Evolutionary conservation across 2,797 vertebrate species (phyloP), one percentile per base, ranked within the genome.

Genomic region (Nyctalus aviator): DNA sequence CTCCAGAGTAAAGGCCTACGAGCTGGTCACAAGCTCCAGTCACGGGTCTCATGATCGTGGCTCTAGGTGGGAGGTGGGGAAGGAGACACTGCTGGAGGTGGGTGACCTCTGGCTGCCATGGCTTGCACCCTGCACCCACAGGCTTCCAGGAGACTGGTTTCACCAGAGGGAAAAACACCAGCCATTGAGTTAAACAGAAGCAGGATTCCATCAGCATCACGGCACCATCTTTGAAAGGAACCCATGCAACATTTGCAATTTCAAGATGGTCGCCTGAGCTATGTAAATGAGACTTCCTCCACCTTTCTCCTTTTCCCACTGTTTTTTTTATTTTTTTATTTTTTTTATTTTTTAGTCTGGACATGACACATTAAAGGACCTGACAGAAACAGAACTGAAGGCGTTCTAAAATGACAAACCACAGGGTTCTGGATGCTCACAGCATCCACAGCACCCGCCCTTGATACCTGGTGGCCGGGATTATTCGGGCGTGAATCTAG

Each of bases 371-470:
- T 30, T 88, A 62, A 93, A 72, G 48, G 21, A 62, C 6, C 44
- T 89, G 87, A 95, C 95, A 86, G 96, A 95, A 97, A 6, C 25
- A 93, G 94, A 81, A 44, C 35, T 27, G 50, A 66, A 81, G 30
- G 66, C 18, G 25, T 92, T 90, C 85, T 76, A 76, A 97, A 81
- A 99, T 99, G 99, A 99, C 99, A 0, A 99, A 99, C 97, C 98
- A 99, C 85, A 99, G 99, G 0, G 99, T 99, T 99, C 46, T 99
- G 97, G 97, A 99, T 94, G 99, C 99, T 0, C 99, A 99, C 82
- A 99, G 99, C 57, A 99, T 99, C 84, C 99, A 99, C 84, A 99
- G 99, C 25, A 99, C 99, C 17, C 99, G 99, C 96, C 99, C 99
- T 5, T 99, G 99, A 72, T 99, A 99, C 76, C 96, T 99, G 91